Percentiles rank a stretch among this genome's conserved stretches.
Evolutionary conservation across 2,888 invertebrate genomes (phyloP).

Genomic region (Tenthredo amoena): DNA sequence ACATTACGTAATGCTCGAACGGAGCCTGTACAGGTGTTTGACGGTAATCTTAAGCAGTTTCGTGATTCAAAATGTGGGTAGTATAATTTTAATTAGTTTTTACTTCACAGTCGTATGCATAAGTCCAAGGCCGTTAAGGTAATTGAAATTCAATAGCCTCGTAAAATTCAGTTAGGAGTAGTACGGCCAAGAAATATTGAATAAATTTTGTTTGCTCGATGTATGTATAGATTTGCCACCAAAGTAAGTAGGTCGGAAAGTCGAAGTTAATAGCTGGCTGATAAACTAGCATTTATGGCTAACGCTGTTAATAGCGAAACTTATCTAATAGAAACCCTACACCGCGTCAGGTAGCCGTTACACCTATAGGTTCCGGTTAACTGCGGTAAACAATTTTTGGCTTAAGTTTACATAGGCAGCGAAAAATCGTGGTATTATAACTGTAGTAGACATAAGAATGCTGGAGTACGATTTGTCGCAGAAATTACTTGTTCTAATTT

Average conservation of each 20-base stretch:
- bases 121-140: background rate
- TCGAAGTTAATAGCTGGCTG: background rate
- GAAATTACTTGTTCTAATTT: background rate
- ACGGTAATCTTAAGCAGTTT: background rate
- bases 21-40: background rate
- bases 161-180: background rate
- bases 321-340: background rate
- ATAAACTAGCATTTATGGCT: background rate
- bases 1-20: background rate
- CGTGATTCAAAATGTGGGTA: background rate
- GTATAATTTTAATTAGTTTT: background rate
- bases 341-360: background rate
- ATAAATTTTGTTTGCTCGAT: background rate
- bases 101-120: background rate
- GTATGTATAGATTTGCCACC: background rate
- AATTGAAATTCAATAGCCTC: slow-evolving; percentile 1
- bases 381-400: background rate
- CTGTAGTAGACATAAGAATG: background rate
- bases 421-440: background rate
- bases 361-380: background rate
- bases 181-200: background rate
- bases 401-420: background rate
- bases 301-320: background rate
- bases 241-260: background rate
- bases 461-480: background rate